These are phyloP conservation scores for Machimus rusticus DNA, from an alignment of 2,888 invertebrate genomes.

Conservation along the genomic window DNA sequence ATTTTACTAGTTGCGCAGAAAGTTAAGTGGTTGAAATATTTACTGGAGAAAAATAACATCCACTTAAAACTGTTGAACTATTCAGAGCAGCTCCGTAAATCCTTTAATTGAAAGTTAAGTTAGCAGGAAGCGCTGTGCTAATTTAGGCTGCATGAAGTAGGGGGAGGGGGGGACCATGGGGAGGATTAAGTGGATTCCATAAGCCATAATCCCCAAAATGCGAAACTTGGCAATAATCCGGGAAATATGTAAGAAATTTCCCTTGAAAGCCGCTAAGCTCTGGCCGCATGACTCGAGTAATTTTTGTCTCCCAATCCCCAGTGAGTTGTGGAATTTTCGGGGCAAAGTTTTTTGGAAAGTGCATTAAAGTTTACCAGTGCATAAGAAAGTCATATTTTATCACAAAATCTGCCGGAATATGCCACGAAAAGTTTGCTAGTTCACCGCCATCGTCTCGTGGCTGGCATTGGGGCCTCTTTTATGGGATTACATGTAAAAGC, in stretches of 20 bases:
- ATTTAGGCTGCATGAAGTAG: not conserved
- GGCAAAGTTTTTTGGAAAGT: not conserved
- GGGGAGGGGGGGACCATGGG: too few species aligned
- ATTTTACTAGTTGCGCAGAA: not conserved
- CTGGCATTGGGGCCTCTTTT: not conserved
- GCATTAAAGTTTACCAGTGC: conserved; percentile 3
- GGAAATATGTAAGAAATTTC: not conserved
- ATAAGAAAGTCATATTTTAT: conserved; percentile 25
- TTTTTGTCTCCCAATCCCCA: not conserved
- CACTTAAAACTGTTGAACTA: not conserved
- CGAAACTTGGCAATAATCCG: not conserved
- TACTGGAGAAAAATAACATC: not conserved
- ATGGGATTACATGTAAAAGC: not conserved
- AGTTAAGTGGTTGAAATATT: not conserved
- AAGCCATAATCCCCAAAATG: not conserved
- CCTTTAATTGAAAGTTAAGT: not conserved
- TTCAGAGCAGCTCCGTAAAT: not conserved
- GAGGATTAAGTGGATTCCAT: not conserved
- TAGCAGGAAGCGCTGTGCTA: not conserved
- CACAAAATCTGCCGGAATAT: not conserved
- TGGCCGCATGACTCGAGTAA: not conserved
- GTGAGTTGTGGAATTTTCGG: not conserved
- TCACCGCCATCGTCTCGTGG: not conserved
- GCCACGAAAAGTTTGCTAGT: not conserved
- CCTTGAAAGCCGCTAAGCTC: not conserved